Evolutionary conservation across 2,797 vertebrate species (phyloP).

Genomic region (Myripristis jacobus): DNA sequence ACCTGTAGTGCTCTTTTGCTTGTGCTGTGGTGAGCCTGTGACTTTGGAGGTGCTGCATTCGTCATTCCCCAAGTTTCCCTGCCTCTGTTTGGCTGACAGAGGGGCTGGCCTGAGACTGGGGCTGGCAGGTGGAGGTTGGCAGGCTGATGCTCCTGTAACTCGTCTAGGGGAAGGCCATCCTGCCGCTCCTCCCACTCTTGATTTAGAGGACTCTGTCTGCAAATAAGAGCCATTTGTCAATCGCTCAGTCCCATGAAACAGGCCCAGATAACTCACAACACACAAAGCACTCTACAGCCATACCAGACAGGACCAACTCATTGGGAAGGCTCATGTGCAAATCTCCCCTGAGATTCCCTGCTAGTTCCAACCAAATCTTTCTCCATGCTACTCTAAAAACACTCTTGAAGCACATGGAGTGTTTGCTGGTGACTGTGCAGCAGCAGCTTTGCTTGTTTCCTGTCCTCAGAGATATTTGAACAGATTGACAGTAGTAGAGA

Average conservation of each 20-base stretch:
- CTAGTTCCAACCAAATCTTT: slow-evolving; percentile 43
- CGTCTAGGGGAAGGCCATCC: slow-evolving; percentile 44
- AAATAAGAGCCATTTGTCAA: slow-evolving; percentile 50
- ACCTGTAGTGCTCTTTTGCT: slow-evolving; percentile 59
- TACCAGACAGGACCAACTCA: slow-evolving; percentile 25
- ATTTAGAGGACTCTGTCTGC: slow-evolving; percentile 66
- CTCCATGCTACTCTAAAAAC: slow-evolving; percentile 42
- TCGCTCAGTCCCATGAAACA: slow-evolving; percentile 11
- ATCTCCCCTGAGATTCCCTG: slow-evolving; percentile 37
- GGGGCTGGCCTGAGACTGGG: slow-evolving; percentile 52
- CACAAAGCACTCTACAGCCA: slow-evolving; percentile 36
- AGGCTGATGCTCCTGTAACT: slow-evolving; percentile 39
- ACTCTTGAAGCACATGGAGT: slow-evolving; percentile 49
- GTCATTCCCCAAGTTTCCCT: slow-evolving; percentile 40
- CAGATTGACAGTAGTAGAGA: too few species aligned
- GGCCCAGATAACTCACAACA: not conserved
- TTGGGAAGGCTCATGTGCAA: not conserved
- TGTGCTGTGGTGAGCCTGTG: slow-evolving; percentile 37
- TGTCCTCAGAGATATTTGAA: slow-evolving; percentile 2
- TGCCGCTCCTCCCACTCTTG: slow-evolving; percentile 14
- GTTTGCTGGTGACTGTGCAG: slow-evolving; percentile 38
- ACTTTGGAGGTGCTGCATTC: slow-evolving; percentile 40
- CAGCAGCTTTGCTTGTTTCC: not conserved
- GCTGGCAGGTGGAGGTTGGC: slow-evolving; percentile 56
- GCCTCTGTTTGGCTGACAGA: slow-evolving; percentile 61